Conservation (phyloP, 2,797 vertebrate genomes). For the Anguilla marmorata region DNA sequence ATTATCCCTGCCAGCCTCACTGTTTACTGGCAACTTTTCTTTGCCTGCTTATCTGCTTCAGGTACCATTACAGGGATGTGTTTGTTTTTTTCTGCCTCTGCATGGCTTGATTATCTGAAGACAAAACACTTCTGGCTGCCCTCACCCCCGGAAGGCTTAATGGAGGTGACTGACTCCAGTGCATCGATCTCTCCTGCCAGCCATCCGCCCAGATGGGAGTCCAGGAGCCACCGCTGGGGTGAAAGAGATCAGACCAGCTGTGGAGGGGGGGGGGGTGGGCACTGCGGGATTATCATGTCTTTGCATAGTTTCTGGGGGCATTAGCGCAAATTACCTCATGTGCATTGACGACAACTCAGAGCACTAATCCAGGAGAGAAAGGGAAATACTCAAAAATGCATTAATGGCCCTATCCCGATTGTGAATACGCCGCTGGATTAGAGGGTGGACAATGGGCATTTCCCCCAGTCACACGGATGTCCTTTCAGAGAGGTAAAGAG, state of each 20-base stretch:
- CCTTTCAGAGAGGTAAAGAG: constrained; percentile 12
- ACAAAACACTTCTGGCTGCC: neutral
- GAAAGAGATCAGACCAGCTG: constrained; percentile 17
- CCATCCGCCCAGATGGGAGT: neutral
- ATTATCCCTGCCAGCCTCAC: neutral
- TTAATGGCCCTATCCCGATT: neutral
- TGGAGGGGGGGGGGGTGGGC: neutral
- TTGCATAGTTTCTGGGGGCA: constrained; percentile 17
- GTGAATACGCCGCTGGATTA: neutral
- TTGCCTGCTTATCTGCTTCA: neutral
- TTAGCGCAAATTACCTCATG: constrained; percentile 27
- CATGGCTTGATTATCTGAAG: constrained; percentile 6
- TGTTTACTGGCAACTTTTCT: neutral
- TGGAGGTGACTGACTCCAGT: neutral
- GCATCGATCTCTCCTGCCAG: neutral
- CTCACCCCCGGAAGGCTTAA: neutral
- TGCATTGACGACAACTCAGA: neutral
- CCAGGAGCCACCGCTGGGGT: neutral
- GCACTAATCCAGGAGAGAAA: constrained; percentile 21
- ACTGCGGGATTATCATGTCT: constrained; percentile 8
- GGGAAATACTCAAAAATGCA: constrained; percentile 21
- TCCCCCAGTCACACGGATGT: neutral
- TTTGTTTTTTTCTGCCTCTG: neutral
- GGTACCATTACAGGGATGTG: neutral
- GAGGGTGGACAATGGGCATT: neutral